These are phyloP conservation scores for Ophthalmolycus amberensis DNA, from an alignment of 2,113 vertebrate species.

Conservation along the genomic window DNA sequence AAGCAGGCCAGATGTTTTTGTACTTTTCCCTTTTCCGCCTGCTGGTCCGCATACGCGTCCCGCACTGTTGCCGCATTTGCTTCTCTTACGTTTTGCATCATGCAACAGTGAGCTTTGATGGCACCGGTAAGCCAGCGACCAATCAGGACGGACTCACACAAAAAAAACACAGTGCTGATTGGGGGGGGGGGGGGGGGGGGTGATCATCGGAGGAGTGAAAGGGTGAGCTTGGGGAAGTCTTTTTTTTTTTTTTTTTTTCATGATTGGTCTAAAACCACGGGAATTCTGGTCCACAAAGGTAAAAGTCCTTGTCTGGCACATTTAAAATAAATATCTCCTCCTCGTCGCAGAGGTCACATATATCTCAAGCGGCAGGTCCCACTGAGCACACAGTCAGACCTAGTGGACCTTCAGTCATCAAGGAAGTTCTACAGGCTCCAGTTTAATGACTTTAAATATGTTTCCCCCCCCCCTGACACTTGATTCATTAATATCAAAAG, in stretches of 20 bases:
- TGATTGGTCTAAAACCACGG: conserved; percentile 74
- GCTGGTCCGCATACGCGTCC: conserved; percentile 75
- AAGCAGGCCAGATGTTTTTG: conserved; percentile 89
- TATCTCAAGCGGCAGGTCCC: conserved; percentile 87
- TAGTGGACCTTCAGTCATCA: conserved; percentile 89
- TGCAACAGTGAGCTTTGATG: conserved; percentile 91
- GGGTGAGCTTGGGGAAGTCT: conserved; percentile 67
- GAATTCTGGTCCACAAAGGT: conserved; percentile 80
- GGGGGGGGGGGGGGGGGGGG: conserved; percentile 63
- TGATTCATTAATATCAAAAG: conserved; percentile 92
- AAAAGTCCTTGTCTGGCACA: conserved; percentile 86
- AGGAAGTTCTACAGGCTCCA: conserved; percentile 95
- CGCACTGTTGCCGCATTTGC: conserved; percentile 60
- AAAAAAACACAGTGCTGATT: conserved; percentile 84
- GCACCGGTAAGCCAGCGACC: conserved; percentile 86
- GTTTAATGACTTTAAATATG: conserved; percentile 99
- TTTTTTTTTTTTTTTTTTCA: conserved; percentile 53
- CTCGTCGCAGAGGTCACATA: conserved; percentile 75
- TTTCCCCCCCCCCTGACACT: conserved; percentile 78
- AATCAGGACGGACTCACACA: conserved; percentile 84
- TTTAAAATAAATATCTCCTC: conserved; percentile 92
- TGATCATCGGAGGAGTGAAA: conserved; percentile 77
- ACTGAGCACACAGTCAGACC: conserved; percentile 80
- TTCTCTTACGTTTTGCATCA: conserved; percentile 84
- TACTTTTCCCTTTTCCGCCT: conserved; percentile 49